These are phyloP conservation scores for Orthosia incerta DNA, from an alignment of 2,888 invertebrate species.

Conservation along the genomic window DNA sequence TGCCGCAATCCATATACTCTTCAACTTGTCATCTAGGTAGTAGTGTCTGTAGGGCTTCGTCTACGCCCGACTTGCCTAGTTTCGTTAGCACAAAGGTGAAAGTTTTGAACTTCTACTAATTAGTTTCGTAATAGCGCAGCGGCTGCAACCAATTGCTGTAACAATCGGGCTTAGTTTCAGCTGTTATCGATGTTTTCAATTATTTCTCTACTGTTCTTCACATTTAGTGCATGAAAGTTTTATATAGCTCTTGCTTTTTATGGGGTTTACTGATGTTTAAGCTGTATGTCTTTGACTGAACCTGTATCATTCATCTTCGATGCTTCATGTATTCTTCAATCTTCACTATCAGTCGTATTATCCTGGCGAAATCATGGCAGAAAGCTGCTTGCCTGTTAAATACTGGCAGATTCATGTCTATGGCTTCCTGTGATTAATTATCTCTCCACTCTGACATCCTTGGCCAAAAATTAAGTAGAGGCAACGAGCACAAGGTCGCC, in stretches of 20 bases:
- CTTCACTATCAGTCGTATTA: too few species aligned
- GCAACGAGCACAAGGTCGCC: conserved; percentile 2
- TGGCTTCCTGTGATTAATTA: too few species aligned
- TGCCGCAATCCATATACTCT: conserved; percentile 1
- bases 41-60: conserved; percentile 29
- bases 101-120: conserved; percentile 35
- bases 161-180: conserved; percentile 34
- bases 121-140: conserved; percentile 28
- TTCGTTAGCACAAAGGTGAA: background rate
- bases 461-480: too few species aligned
- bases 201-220: conserved; percentile 42
- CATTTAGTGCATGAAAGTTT: conserved; percentile 30
- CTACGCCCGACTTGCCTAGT: conserved; percentile 6
- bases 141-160: conserved; percentile 55
- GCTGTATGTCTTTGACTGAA: too few species aligned
- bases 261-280: background rate
- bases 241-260: conserved; percentile 3
- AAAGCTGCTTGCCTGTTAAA: too few species aligned
- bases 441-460: too few species aligned
- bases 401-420: too few species aligned
- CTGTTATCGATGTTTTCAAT: conserved; percentile 63
- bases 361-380: too few species aligned
- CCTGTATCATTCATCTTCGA: too few species aligned
- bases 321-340: too few species aligned
- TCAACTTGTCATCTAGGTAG: conserved; percentile 15